These are phyloP conservation scores for Ophiodon elongatus DNA, from an alignment of 2,113 vertebrate genomes.

Conservation along the genomic window DNA sequence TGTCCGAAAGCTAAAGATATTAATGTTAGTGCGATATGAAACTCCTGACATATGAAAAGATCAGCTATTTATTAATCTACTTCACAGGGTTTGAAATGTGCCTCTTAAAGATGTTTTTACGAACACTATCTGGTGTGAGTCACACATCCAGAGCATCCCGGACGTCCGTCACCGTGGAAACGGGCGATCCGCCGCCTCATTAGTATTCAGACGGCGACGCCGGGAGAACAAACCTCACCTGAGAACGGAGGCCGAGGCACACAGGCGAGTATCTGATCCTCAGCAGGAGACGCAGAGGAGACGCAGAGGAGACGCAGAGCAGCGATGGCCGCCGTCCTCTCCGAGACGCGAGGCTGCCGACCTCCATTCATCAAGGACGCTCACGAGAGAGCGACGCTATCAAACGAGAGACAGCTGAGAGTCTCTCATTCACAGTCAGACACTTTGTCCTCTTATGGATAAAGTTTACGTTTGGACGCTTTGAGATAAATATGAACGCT, in stretches of 20 bases:
- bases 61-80: no score
- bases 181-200: not conserved
- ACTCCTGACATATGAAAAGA: no score
- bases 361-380: slow-evolving; percentile 1
- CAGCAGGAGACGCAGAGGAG: no score
- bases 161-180: slow-evolving; percentile 20
- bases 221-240: not conserved
- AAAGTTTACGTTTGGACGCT: no score
- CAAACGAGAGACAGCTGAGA: no score
- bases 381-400: not conserved
- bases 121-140: slow-evolving; percentile 2
- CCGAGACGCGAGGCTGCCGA: slow-evolving; percentile 4
- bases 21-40: no score
- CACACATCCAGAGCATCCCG: no score
- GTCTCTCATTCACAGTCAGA: not conserved
- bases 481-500: no score
- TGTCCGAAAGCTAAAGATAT: no score
- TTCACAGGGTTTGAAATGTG: not conserved
- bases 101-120: no score
- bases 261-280: no score
- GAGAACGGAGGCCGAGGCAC: not conserved
- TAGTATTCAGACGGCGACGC: slow-evolving; percentile 17
- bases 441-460: not conserved
- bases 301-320: no score
- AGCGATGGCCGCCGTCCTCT: slow-evolving; percentile 16